phyloP scores from a whole-genome alignment of 2,797 vertebrate species.

The Toxotes lorentzi region DNA sequence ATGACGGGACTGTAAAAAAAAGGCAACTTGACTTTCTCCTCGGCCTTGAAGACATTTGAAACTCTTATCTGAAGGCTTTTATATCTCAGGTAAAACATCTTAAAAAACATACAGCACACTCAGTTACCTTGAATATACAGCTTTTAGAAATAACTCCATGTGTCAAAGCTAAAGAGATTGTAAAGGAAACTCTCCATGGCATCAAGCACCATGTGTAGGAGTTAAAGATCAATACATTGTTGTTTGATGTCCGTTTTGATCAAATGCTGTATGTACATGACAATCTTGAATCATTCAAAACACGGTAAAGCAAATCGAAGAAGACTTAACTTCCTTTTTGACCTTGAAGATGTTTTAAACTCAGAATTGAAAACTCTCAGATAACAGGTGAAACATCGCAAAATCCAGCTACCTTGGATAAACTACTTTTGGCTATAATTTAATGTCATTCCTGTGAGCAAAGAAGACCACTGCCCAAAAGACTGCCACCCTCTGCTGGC shows the following conservation, averaged over 20 bases:
- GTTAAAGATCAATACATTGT: constrained; percentile 13
- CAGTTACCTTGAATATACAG: constrained; percentile 11
- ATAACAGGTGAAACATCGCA: not conserved
- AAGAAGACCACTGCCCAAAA: constrained; percentile 34
- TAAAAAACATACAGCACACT: not conserved
- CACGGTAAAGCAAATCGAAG: not conserved
- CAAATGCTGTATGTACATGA: too few species aligned
- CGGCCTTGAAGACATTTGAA: not conserved
- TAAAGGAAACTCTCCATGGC: constrained; percentile 9
- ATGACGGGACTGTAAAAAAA: not conserved
- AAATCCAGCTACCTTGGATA: not conserved
- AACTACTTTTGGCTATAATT: constrained; percentile 26
- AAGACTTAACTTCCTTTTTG: not conserved
- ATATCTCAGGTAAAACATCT: constrained; percentile 9
- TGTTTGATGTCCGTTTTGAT: not conserved
- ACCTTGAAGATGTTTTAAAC: not conserved
- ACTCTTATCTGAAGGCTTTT: constrained; percentile 10
- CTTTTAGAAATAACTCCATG: not conserved
- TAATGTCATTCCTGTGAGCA: constrained; percentile 28
- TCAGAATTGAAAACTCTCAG: not conserved
- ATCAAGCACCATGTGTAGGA: not conserved
- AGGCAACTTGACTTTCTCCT: not conserved
- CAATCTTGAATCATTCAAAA: not conserved
- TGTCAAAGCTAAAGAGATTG: not conserved
- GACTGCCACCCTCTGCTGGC: constrained; percentile 40